Evolutionary conservation across 2,797 vertebrate genomes (phyloP).

Genomic region (Gymnocypris eckloni): DNA sequence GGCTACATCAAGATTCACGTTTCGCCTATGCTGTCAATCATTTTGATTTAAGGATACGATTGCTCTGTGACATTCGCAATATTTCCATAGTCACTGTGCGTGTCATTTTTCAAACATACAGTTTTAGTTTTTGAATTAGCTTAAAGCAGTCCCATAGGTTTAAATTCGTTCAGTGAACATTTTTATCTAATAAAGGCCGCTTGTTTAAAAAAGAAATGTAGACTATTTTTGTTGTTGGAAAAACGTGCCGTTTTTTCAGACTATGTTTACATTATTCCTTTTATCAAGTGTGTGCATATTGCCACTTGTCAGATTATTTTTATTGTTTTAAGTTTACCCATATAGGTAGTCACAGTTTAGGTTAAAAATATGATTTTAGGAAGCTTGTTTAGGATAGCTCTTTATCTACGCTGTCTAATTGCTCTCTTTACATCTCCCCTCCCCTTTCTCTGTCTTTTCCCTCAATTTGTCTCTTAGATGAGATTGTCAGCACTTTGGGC

Average conservation of each 20-base stretch:
- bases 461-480: slow-evolving; percentile 85
- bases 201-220: neutral
- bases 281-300: slow-evolving; percentile 17
- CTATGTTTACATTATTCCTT: slow-evolving; percentile 34
- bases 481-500: slow-evolving; percentile 94
- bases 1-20: slow-evolving; percentile 27
- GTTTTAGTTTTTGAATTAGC: neutral
- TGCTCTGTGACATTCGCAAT: neutral
- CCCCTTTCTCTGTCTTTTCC: slow-evolving; percentile 66
- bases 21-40: neutral
- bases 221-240: slow-evolving; percentile 22
- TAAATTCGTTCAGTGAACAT: neutral
- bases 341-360: slow-evolving; percentile 65
- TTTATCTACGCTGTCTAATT: slow-evolving; percentile 69
- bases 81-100: slow-evolving; percentile 2
- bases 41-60: slow-evolving; percentile 12
- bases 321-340: slow-evolving; percentile 34
- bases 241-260: neutral
- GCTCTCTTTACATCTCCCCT: slow-evolving; percentile 45
- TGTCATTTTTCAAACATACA: neutral
- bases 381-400: slow-evolving; percentile 60
- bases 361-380: slow-evolving; percentile 68
- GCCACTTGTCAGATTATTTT: neutral
- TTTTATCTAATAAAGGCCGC: neutral
- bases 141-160: too few species aligned